phyloP scores from a whole-genome alignment of 2,888 invertebrate species.

The Drosophila nr. medialis region DNA sequence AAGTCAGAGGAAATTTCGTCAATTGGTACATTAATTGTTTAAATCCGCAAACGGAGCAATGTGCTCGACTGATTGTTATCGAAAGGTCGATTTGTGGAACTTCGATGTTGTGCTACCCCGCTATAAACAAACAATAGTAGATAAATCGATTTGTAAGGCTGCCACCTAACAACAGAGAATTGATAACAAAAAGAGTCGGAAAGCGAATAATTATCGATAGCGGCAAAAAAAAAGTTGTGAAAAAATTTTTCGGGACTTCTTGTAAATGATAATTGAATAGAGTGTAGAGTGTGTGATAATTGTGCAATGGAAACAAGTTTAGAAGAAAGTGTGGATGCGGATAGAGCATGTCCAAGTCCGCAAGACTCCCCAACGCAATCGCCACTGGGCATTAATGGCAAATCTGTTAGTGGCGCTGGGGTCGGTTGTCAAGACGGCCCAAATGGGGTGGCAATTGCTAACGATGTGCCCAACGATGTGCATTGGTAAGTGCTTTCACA shows the following conservation, averaged over 20 bases:
- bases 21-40: background rate
- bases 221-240: constrained; percentile 61
- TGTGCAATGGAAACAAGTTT: constrained; percentile 64
- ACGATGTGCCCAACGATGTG: constrained; percentile 43
- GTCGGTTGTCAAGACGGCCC: constrained; percentile 47
- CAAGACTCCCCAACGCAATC: constrained; percentile 35
- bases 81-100: background rate
- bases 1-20: background rate
- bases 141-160: constrained; percentile 11
- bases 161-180: background rate
- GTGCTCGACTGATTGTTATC: background rate
- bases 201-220: constrained; percentile 60
- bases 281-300: constrained; percentile 21
- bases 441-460: constrained; percentile 57
- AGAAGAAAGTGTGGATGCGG: constrained; percentile 67
- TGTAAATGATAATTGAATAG: constrained; percentile 47
- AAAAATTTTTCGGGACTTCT: constrained; percentile 48
- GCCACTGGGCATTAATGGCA: constrained; percentile 60
- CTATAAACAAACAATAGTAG: background rate
- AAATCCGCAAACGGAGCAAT: background rate
- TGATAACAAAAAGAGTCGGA: constrained; percentile 29
- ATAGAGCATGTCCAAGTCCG: constrained; percentile 49
- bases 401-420: constrained; percentile 20
- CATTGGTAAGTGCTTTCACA: constrained; percentile 48
- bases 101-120: background rate